phyloP scores from a whole-genome alignment of 2,113 vertebrate genomes.

The Alligator mississippiensis region DNA sequence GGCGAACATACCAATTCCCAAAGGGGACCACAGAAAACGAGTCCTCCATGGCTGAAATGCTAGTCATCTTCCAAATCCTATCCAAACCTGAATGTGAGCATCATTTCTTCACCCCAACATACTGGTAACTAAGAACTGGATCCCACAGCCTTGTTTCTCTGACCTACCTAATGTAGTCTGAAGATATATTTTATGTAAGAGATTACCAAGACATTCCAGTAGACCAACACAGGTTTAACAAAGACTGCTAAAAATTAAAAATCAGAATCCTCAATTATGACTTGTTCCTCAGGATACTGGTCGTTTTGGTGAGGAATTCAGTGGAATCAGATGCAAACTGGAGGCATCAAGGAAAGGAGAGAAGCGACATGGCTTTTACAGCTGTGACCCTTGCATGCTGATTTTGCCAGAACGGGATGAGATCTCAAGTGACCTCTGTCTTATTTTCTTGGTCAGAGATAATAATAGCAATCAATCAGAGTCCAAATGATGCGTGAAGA shows the following conservation, averaged over 20 bases:
- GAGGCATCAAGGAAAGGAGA: background rate
- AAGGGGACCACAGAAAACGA: background rate
- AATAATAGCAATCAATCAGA: constrained; percentile 21
- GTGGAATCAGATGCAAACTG: background rate
- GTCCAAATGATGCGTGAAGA: constrained; percentile 13
- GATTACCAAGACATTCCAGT: background rate
- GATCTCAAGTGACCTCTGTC: background rate
- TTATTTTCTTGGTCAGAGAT: constrained; percentile 18
- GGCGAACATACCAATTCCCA: background rate
- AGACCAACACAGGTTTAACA: background rate
- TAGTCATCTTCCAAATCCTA: background rate
- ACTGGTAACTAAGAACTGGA: background rate
- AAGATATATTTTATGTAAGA: constrained; percentile 8
- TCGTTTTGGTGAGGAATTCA: background rate
- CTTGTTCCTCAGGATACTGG: background rate
- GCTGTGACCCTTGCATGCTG: background rate
- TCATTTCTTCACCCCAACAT: background rate
- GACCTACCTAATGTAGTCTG: background rate
- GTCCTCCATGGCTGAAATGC: background rate
- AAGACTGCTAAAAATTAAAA: background rate
- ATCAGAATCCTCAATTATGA: background rate
- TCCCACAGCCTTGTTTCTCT: background rate
- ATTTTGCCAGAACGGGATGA: constrained; percentile 25
- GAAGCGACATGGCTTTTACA: background rate
- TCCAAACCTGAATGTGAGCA: background rate